A percentile compares a stretch with the other conserved stretches of the same genome.
Evolutionary conservation across 2,797 vertebrate genomes (phyloP).

Genomic region (Nannoperca obscura): DNA sequence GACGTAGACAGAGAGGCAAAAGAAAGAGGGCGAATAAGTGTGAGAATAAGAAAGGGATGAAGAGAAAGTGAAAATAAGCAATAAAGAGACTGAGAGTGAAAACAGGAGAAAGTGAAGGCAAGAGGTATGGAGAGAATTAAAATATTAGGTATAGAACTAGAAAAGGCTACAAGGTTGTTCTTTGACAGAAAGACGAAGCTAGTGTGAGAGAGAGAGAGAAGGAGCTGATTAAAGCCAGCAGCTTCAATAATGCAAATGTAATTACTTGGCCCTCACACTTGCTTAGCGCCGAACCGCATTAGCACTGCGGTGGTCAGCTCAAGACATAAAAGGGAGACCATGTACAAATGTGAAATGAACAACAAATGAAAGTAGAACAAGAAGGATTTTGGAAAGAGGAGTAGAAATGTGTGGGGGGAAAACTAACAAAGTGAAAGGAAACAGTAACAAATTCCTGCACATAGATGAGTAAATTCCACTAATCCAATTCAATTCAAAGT

Average conservation of each 20-base stretch:
- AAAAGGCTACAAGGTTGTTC: constrained; percentile 11
- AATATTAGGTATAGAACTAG: background rate
- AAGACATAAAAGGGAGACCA: constrained; percentile 9
- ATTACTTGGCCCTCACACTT: constrained; percentile 79
- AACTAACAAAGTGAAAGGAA: background rate
- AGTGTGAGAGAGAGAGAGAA: constrained; percentile 16
- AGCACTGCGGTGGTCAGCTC: constrained; percentile 46
- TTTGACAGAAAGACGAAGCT: constrained; percentile 25
- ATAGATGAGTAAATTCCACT: background rate
- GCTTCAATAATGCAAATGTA: constrained; percentile 87
- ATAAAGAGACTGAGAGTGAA: background rate
- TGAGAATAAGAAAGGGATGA: background rate
- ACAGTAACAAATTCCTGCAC: background rate
- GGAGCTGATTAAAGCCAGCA: constrained; percentile 79
- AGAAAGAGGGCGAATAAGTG: constrained; percentile 1
- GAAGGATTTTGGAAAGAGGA: background rate
- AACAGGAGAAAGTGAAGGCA: background rate
- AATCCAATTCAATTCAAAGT: background rate
- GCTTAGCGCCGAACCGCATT: constrained; percentile 76
- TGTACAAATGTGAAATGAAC: constrained; percentile 28
- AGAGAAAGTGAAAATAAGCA: background rate
- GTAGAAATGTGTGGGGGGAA: background rate
- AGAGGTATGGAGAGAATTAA: background rate
- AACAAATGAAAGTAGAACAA: background rate
- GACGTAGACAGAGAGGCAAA: background rate